Conservation (phyloP, 2,888 invertebrate species). For the Pyrocoelia pectoralis region DNA sequence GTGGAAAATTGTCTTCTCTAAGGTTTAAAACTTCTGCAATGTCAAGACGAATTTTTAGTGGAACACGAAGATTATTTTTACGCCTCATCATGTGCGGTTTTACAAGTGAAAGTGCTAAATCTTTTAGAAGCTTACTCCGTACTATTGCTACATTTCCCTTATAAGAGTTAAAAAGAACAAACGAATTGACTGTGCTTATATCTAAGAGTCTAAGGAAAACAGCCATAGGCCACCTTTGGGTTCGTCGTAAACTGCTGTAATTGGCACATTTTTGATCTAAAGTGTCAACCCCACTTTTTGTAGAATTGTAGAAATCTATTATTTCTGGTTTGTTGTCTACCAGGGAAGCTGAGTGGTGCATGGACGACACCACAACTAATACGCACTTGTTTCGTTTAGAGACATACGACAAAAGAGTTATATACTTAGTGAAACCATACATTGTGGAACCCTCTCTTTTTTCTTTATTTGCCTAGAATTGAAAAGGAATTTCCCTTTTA, state of each 20-base stretch:
- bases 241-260: not conserved
- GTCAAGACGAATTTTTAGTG: not conserved
- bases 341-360: not conserved
- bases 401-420: not conserved
- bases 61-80: not conserved
- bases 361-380: no score
- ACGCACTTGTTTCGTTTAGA: no score
- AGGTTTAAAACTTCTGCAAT: not conserved
- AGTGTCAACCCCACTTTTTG: not conserved
- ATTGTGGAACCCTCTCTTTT: not conserved
- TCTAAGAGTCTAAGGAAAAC: no score
- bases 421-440: not conserved
- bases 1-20: not conserved
- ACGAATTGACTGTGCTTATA: no score
- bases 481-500: not conserved
- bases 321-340: not conserved
- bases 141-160: not conserved
- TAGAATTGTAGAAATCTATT: not conserved
- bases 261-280: no score
- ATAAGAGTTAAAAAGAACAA: no score
- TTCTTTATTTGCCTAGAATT: not conserved
- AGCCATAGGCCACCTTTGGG: not conserved
- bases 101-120: not conserved
- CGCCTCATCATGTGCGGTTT: not conserved
- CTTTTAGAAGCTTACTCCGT: not conserved